phyloP scores from a whole-genome alignment of 2,113 vertebrate genomes.

The Hirundichthys speculiger region DNA sequence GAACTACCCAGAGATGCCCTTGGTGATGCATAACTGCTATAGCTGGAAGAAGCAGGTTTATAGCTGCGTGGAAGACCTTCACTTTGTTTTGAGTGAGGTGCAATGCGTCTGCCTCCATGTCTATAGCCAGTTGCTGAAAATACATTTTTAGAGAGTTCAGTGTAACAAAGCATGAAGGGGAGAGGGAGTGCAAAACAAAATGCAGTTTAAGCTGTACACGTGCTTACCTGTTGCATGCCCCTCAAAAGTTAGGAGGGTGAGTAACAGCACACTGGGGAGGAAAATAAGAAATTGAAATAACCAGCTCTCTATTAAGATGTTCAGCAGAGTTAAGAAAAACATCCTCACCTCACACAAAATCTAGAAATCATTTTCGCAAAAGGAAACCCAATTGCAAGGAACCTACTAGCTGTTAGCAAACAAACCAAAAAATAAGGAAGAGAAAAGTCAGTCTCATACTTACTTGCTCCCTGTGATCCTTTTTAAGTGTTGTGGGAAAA shows the following conservation, averaged over 20 bases:
- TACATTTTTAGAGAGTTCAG: background rate
- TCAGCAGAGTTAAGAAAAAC: accelerated
- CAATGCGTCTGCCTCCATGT: background rate
- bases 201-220: background rate
- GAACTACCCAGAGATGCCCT: background rate
- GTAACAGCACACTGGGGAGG: constrained; percentile 18
- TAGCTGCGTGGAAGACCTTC: too few species aligned
- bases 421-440: background rate
- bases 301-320: accelerated
- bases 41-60: accelerated
- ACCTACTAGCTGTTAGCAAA: accelerated
- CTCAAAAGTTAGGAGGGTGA: constrained; percentile 12
- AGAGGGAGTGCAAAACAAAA: too few species aligned
- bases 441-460: background rate
- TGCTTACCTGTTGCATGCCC: constrained; percentile 4
- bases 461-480: accelerated
- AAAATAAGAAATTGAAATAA: background rate
- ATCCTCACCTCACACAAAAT: constrained; percentile 13
- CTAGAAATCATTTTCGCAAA: constrained; percentile 14
- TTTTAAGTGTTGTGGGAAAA: background rate
- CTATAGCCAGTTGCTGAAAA: constrained; percentile 16
- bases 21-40: background rate
- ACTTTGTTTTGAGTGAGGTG: background rate
- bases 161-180: too few species aligned
- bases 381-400: background rate